These are phyloP conservation scores for Anagyrus pseudococci DNA, from an alignment of 2,888 invertebrate species.

Conservation along the genomic window DNA sequence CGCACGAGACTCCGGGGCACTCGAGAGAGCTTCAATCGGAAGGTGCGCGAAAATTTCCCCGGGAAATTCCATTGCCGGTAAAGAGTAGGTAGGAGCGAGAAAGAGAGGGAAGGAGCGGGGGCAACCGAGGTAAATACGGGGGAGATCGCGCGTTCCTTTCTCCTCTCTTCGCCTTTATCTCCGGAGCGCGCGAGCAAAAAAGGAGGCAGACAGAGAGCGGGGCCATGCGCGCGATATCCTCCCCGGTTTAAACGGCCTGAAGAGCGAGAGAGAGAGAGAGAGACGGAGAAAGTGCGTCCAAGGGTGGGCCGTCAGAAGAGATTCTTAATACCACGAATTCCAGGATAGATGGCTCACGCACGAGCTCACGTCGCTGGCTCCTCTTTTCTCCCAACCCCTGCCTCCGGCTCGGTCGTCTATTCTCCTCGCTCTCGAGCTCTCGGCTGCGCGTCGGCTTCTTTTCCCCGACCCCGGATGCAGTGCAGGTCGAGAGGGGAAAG, in stretches of 20 bases:
- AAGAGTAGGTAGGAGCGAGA: too few species aligned
- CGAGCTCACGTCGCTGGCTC: conserved; percentile 42
- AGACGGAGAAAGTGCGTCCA: background rate
- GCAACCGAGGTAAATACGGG: too few species aligned
- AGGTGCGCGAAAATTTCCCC: background rate
- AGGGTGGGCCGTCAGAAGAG: conserved; percentile 25
- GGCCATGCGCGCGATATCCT: conserved; percentile 1
- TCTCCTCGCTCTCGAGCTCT: background rate
- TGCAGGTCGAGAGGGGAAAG: too few species aligned
- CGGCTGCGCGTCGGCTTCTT: too few species aligned
- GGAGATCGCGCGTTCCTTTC: too few species aligned
- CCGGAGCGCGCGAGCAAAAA: conserved; percentile 2
- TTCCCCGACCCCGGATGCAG: too few species aligned
- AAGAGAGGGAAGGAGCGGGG: too few species aligned
- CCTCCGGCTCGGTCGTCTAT: background rate
- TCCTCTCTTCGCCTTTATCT: too few species aligned
- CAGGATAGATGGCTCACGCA: conserved; percentile 48
- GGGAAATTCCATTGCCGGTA: conserved; percentile 7
- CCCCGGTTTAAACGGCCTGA: conserved; percentile 19
- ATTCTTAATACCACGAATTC: conserved; percentile 45
- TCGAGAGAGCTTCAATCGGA: background rate
- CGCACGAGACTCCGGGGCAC: background rate
- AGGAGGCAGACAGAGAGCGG: background rate
- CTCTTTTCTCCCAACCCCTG: background rate
- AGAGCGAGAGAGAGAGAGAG: background rate